Evolutionary conservation across 2,797 vertebrate genomes (phyloP).

Genomic region (Aphelocoma californica): DNA sequence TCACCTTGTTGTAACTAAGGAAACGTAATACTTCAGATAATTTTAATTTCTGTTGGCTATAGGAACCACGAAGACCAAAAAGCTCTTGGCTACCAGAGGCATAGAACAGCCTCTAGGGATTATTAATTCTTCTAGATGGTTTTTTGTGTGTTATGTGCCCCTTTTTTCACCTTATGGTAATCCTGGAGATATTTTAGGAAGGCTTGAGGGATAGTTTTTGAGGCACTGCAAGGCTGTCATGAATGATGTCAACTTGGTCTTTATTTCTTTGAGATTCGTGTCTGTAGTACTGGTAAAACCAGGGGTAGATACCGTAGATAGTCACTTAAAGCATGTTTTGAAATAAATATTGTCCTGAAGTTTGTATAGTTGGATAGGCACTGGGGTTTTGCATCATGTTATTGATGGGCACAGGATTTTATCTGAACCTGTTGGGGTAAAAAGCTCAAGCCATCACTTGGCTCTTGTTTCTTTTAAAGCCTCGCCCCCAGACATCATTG

Average conservation of each 20-base stretch:
- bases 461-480: no score
- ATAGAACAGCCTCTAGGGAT: not conserved
- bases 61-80: not conserved
- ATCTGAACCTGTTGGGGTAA: not conserved
- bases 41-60: not conserved
- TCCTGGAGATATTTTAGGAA: not conserved
- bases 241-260: not conserved
- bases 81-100: not conserved
- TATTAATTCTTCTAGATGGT: not conserved
- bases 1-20: conserved; percentile 53
- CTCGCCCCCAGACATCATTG: not conserved
- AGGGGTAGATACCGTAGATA: not conserved
- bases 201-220: not conserved
- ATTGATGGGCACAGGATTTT: not conserved
- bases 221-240: not conserved
- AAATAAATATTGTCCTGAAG: not conserved
- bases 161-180: not conserved
- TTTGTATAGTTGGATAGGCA: not conserved
- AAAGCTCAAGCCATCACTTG: not conserved
- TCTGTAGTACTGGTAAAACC: not conserved
- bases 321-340: not conserved
- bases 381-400: not conserved
- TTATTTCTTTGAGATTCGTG: not conserved
- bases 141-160: not conserved
- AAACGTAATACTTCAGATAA: not conserved